Evolutionary conservation across 2,888 invertebrate species (phyloP).

Genomic region (Sesamia inferens): DNA sequence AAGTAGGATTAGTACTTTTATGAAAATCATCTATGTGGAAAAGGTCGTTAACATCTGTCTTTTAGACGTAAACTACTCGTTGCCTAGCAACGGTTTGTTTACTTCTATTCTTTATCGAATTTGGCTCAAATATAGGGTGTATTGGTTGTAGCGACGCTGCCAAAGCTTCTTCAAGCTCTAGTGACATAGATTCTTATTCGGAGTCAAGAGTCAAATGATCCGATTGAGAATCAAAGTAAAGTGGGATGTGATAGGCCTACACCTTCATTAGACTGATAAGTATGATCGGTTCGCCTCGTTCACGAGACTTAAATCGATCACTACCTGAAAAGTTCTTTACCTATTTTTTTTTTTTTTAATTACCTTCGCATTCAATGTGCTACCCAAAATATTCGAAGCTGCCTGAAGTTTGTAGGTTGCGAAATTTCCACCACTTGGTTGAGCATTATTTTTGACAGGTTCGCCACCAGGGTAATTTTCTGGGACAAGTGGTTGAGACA

Average conservation of each 20-base stretch:
- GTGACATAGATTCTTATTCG: not conserved
- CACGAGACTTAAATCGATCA: not conserved
- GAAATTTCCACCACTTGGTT: slow-evolving; percentile 67
- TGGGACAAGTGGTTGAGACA: slow-evolving; percentile 67
- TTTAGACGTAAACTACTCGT: no score
- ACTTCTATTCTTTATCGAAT: no score
- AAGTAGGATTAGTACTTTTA: no score
- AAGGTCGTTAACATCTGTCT: no score
- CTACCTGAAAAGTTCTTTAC: not conserved
- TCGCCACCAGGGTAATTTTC: slow-evolving; percentile 77
- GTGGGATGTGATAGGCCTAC: not conserved
- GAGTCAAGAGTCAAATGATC: not conserved
- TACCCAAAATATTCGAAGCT: slow-evolving; percentile 66
- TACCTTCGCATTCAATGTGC: slow-evolving; percentile 67
- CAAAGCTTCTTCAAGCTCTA: no score
- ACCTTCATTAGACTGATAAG: not conserved
- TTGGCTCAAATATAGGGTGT: no score
- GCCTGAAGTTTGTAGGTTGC: slow-evolving; percentile 73
- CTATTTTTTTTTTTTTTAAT: not conserved
- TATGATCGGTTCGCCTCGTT: not conserved
- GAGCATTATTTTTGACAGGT: slow-evolving; percentile 53
- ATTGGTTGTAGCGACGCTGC: no score
- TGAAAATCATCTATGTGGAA: no score
- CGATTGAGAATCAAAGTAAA: not conserved
- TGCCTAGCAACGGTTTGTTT: no score